Conservation (phyloP, 1,140 invertebrate genomes). For the Drosophila cardini region DNA sequence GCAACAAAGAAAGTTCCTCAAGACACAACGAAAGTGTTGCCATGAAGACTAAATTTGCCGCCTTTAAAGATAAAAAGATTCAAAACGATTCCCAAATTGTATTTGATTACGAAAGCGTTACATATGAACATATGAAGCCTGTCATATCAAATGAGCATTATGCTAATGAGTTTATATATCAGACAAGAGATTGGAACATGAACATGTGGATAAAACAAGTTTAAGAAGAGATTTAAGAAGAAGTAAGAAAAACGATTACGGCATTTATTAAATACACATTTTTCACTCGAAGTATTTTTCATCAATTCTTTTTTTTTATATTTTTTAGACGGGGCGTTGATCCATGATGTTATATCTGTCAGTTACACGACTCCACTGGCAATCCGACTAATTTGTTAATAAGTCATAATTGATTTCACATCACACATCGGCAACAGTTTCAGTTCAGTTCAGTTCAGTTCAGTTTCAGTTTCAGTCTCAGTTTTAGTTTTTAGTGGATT, state of each 20-base stretch:
- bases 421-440: conserved; percentile 44
- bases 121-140: conserved; percentile 40
- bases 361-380: conserved; percentile 64
- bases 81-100: conserved; percentile 31
- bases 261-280: conserved; percentile 36
- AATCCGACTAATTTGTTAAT: conserved; percentile 76
- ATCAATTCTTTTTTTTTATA: neutral
- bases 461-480: conserved; percentile 8
- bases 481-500: conserved; percentile 8
- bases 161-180: conserved; percentile 72
- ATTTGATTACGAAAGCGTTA: conserved; percentile 62
- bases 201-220: conserved; percentile 29
- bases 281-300: conserved; percentile 28
- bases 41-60: conserved; percentile 11
- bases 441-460: conserved; percentile 14
- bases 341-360: conserved; percentile 64
- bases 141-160: conserved; percentile 74
- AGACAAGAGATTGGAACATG: conserved; percentile 48
- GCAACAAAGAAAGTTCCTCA: conserved; percentile 64
- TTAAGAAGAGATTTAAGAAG: conserved; percentile 19
- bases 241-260: conserved; percentile 54
- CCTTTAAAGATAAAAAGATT: conserved; percentile 15
- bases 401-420: conserved; percentile 82
- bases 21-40: conserved; percentile 21
- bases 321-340: conserved; percentile 51